Conservation (phyloP, 2,888 invertebrate species). For the Drosophila phalerata region DNA sequence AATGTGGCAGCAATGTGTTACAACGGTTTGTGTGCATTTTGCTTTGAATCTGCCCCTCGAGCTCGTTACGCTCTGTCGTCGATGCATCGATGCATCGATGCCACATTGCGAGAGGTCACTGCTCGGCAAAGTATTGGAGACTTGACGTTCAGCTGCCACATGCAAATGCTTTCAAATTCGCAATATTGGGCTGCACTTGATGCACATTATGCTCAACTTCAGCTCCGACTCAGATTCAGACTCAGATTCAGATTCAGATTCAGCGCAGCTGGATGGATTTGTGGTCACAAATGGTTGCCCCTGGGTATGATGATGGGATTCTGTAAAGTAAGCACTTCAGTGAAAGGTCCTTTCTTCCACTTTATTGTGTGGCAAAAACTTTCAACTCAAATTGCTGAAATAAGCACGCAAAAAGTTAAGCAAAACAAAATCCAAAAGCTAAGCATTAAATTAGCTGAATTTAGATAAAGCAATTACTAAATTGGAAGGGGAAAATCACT, state of each 20-base stretch:
- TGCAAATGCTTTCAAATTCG: constrained; percentile 46
- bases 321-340: constrained; percentile 8
- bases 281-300: constrained; percentile 40
- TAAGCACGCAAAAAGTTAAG: constrained; percentile 8
- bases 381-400: constrained; percentile 15
- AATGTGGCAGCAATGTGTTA: constrained; percentile 5
- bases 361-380: not conserved
- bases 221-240: constrained; percentile 1
- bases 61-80: not conserved
- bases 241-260: not conserved
- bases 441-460: constrained; percentile 10
- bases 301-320: constrained; percentile 20
- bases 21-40: constrained; percentile 22
- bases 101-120: constrained; percentile 11
- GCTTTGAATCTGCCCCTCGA: constrained; percentile 8
- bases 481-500: not conserved
- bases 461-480: constrained; percentile 3
- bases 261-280: constrained; percentile 32
- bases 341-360: constrained; percentile 5
- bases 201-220: constrained; percentile 17
- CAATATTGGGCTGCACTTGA: constrained; percentile 44
- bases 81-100: not conserved
- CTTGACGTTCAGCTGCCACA: constrained; percentile 20
- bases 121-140: constrained; percentile 19
- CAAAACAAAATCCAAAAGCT: constrained; percentile 8